Evolutionary conservation across 1,140 invertebrate genomes (phyloP).

Genomic region (Drosophila tani): DNA sequence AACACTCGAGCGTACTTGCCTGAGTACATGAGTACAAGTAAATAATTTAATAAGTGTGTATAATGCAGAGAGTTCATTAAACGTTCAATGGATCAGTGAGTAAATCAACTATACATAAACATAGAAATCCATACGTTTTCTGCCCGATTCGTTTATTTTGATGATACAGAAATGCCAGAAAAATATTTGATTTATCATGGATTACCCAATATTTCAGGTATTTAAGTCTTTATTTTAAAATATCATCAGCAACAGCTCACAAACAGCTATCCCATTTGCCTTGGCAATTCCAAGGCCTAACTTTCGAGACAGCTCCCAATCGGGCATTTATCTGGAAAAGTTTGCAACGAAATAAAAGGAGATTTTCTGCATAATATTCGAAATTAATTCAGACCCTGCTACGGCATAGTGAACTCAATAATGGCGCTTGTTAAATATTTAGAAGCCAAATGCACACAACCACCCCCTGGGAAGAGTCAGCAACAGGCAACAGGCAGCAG

Average conservation of each 20-base stretch:
- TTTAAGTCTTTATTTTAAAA: background rate
- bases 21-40: conserved; percentile 7
- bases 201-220: background rate
- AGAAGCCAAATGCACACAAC: conserved; percentile 60
- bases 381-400: conserved; percentile 64
- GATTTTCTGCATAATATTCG: conserved; percentile 38
- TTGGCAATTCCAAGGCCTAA: background rate
- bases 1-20: conserved; percentile 9
- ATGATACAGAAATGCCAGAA: background rate
- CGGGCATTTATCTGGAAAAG: conserved; percentile 22
- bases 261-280: conserved; percentile 1
- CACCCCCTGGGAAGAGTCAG: conserved; percentile 6
- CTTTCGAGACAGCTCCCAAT: conserved; percentile 5
- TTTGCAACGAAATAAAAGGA: conserved; percentile 20
- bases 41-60: conserved; percentile 13
- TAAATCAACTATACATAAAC: background rate
- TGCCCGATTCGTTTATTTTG: background rate
- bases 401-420: conserved; percentile 62
- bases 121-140: background rate
- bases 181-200: background rate
- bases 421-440: conserved; percentile 76
- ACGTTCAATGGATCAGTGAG: conserved; percentile 6
- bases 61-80: conserved; percentile 16
- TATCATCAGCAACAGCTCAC: background rate
- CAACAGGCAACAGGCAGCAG: conserved; percentile 37